Evolutionary conservation across 2,888 invertebrate genomes (phyloP).

Genomic region (Nomada lathburiana): DNA sequence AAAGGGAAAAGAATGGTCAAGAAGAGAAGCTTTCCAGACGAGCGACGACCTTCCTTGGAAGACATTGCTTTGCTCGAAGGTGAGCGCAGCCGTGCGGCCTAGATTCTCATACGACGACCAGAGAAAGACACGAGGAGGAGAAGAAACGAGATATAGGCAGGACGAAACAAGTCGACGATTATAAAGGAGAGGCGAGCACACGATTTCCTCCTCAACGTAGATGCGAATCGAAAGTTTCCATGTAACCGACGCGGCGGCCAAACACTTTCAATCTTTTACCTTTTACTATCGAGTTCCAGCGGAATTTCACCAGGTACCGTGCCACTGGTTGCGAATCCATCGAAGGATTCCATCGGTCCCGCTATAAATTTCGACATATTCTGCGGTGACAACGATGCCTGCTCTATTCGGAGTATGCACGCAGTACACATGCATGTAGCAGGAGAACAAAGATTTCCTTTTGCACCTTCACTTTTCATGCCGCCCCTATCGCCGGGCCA

Average conservation of each 20-base stretch:
- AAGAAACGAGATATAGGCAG: constrained; percentile 25
- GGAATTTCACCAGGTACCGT: constrained; percentile 60
- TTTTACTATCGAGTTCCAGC: constrained; percentile 50
- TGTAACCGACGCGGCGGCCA: constrained; percentile 51
- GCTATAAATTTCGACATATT: not conserved
- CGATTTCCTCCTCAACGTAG: constrained; percentile 65
- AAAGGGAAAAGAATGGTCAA: constrained; percentile 65
- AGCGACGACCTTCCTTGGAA: constrained; percentile 80
- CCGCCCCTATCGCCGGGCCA: constrained; percentile 26
- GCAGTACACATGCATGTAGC: not conserved
- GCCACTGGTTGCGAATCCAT: not conserved
- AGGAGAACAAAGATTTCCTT: constrained; percentile 42
- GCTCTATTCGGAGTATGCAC: too few relatives aligned
- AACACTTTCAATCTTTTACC: constrained; percentile 70
- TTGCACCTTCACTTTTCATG: constrained; percentile 58
- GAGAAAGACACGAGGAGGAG: constrained; percentile 40
- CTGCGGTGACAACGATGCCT: too few relatives aligned
- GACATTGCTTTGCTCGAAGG: constrained; percentile 81
- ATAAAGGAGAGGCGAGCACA: constrained; percentile 61
- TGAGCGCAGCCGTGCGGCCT: constrained; percentile 82
- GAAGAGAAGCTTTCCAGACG: constrained; percentile 72
- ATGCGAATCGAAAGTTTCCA: constrained; percentile 69
- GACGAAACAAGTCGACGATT: constrained; percentile 69
- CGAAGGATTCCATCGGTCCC: not conserved
- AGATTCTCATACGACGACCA: constrained; percentile 74